Conservation (phyloP, 1,140 invertebrate species). For the Cyphomyrmex costatus region DNA sequence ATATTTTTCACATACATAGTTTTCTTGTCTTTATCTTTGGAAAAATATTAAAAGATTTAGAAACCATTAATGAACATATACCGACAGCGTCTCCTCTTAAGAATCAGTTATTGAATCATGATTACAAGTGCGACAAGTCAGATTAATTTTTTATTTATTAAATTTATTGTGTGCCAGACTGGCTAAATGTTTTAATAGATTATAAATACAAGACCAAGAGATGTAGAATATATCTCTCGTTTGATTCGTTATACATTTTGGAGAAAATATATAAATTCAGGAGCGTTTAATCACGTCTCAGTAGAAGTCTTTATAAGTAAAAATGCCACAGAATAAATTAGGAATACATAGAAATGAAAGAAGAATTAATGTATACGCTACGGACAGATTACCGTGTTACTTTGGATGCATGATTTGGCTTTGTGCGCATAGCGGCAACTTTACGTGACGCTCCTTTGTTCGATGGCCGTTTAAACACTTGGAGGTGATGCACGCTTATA, state of each 20-base stretch:
- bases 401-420: conserved; percentile 20
- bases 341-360: neutral
- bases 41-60: neutral
- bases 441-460: conserved; percentile 21
- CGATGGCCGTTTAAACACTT: conserved; percentile 37
- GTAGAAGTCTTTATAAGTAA: neutral
- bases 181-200: neutral
- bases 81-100: neutral
- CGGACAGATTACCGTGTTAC: conserved; percentile 34
- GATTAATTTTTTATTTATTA: neutral
- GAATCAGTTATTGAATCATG: neutral
- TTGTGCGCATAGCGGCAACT: neutral
- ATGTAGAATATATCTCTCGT: neutral
- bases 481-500: neutral
- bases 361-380: conserved; percentile 43
- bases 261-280: conserved; percentile 3
- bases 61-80: neutral
- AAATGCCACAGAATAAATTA: neutral
- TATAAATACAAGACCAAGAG: neutral
- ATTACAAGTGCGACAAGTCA: neutral
- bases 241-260: neutral
- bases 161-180: neutral
- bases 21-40: neutral
- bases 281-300: neutral
- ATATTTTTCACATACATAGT: neutral